Percentiles rank a stretch among this genome's conserved stretches.
phyloP scores from a whole-genome alignment of 2,113 vertebrate genomes.

The Ardeotis arabs region DNA sequence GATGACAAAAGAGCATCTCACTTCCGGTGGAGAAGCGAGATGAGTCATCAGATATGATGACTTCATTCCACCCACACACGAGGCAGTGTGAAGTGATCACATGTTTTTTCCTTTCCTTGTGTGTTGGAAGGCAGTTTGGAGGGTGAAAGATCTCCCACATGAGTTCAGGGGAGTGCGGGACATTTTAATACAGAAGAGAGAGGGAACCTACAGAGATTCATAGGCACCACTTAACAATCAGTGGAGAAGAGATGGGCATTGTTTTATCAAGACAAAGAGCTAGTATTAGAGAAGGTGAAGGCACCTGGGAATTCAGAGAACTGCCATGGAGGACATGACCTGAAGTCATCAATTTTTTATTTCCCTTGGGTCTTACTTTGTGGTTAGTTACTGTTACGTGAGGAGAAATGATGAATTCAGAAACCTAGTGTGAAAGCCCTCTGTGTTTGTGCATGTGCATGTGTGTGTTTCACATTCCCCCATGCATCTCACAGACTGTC shows the following conservation, averaged over 20 bases:
- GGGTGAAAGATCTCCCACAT: not conserved
- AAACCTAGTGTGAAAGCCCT: not conserved
- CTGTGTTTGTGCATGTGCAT: accelerated
- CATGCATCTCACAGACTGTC: not conserved
- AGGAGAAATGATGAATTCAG: not conserved
- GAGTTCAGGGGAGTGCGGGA: not conserved
- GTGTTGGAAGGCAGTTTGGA: not conserved
- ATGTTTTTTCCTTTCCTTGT: not conserved
- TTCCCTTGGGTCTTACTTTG: not conserved
- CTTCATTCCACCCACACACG: not conserved
- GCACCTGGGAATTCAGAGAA: not conserved
- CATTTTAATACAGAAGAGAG: not conserved
- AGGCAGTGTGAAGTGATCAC: not conserved
- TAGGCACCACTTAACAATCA: not conserved
- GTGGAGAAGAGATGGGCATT: not conserved
- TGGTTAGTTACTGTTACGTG: not conserved
- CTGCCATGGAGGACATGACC: not conserved
- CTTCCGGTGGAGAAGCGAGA: not conserved
- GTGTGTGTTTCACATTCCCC: not conserved
- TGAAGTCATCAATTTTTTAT: not conserved
- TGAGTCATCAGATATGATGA: not conserved
- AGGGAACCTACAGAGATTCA: not conserved
- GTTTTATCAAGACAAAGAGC: not conserved
- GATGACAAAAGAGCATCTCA: constrained; percentile 8
- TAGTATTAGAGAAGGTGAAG: not conserved